phyloP scores from a whole-genome alignment of 2,113 vertebrate species.

The Thunnus thynnus region DNA sequence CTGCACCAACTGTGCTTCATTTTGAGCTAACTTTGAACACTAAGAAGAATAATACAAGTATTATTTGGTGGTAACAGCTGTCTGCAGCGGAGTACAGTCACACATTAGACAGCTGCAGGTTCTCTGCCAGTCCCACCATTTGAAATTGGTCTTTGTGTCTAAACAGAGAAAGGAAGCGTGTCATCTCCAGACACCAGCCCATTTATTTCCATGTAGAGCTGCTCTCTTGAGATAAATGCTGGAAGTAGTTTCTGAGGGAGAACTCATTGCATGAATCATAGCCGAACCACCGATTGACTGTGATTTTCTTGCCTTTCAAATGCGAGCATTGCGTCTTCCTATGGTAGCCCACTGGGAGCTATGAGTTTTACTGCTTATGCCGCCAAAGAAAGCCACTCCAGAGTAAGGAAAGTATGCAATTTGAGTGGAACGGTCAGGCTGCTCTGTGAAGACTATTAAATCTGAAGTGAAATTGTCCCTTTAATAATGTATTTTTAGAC shows the following conservation, averaged over 20 bases:
- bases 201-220: conserved; percentile 57
- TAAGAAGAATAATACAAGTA: conserved; percentile 17
- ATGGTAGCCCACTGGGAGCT: conserved; percentile 13
- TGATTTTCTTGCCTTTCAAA: conserved; percentile 65
- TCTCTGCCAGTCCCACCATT: conserved; percentile 37
- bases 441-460: conserved; percentile 47
- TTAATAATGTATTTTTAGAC: conserved; percentile 74
- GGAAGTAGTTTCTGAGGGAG: conserved; percentile 47
- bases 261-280: conserved; percentile 49
- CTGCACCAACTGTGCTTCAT: conserved; percentile 11
- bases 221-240: conserved; percentile 68
- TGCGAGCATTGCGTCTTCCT: conserved; percentile 37
- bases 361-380: conserved; percentile 36
- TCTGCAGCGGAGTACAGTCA: conserved; percentile 18
- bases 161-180: conserved; percentile 52
- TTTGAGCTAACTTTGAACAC: conserved; percentile 36
- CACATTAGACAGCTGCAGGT: conserved; percentile 49
- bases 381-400: conserved; percentile 37
- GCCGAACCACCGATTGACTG: conserved; percentile 44
- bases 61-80: conserved; percentile 32
- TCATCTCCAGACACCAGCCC: conserved; percentile 55
- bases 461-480: conserved; percentile 66
- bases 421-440: conserved; percentile 51
- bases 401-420: conserved; percentile 52
- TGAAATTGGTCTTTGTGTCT: conserved; percentile 57